phyloP scores from a whole-genome alignment of 2,797 vertebrate species.

The Myotis findleyi region DNA sequence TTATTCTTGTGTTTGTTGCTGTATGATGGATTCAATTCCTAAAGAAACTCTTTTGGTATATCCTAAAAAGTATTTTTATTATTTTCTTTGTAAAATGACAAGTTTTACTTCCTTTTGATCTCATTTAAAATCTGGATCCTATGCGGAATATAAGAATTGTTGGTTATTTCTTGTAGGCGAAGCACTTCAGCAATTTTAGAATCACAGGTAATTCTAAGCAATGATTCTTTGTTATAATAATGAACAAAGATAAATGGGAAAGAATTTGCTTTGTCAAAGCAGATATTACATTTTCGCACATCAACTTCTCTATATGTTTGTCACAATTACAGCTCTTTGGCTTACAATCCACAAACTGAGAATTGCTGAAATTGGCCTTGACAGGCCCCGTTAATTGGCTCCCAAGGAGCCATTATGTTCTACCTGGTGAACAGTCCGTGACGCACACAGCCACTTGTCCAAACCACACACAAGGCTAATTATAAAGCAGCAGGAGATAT shows the following conservation, averaged over 20 bases:
- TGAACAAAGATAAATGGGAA: constrained; percentile 43
- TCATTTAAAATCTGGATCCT: constrained; percentile 20
- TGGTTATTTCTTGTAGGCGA: background rate
- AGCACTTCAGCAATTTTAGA: constrained; percentile 15
- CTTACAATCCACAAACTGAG: constrained; percentile 68
- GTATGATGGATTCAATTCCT: background rate
- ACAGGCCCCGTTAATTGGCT: constrained; percentile 78
- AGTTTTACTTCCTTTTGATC: background rate
- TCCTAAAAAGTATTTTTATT: background rate
- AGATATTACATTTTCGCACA: constrained; percentile 29
- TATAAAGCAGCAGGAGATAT: constrained; percentile 70
- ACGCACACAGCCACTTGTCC: constrained; percentile 70
- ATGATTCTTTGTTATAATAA: constrained; percentile 60
- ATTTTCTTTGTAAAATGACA: background rate
- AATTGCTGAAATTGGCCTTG: constrained; percentile 77
- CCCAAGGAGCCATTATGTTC: constrained; percentile 72
- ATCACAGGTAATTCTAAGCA: constrained; percentile 17
- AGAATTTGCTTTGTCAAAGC: constrained; percentile 32
- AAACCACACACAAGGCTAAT: constrained; percentile 67
- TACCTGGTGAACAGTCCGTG: constrained; percentile 70
- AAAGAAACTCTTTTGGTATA: background rate
- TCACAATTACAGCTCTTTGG: constrained; percentile 57
- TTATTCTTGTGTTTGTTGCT: background rate
- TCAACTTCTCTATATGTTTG: constrained; percentile 51
- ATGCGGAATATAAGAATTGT: constrained; percentile 3